Evolutionary conservation across 1,140 invertebrate species (phyloP).

Genomic region (Drosophila watanabei): DNA sequence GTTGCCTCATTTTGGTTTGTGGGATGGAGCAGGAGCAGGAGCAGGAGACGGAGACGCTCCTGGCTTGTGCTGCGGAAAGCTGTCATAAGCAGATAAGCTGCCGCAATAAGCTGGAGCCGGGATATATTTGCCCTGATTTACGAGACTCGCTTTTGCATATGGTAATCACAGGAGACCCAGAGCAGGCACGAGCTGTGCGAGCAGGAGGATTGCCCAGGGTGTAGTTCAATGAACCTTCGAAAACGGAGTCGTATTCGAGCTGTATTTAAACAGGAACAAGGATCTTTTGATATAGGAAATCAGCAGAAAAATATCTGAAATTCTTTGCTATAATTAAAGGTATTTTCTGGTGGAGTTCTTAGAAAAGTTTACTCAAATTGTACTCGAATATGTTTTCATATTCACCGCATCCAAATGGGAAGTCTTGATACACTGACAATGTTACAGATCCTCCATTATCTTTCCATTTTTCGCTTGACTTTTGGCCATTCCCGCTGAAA

Average conservation of each 20-base stretch:
- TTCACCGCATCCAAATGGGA: slow-evolving; percentile 3
- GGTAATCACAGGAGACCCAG: slow-evolving; percentile 68
- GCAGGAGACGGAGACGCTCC: slow-evolving; percentile 1
- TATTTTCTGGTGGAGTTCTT: not conserved
- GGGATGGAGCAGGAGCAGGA: not conserved
- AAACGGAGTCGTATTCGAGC: not conserved
- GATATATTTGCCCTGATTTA: slow-evolving; percentile 85
- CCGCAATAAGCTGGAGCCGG: slow-evolving; percentile 82
- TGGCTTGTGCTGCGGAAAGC: slow-evolving; percentile 72
- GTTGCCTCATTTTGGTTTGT: slow-evolving; percentile 55
- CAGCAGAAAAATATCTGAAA: not conserved
- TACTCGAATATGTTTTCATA: not conserved
- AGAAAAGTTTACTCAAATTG: not conserved
- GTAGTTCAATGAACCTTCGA: slow-evolving; percentile 71
- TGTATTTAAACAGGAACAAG: not conserved
- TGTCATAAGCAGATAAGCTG: slow-evolving; percentile 85
- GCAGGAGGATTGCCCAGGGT: not conserved
- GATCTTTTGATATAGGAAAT: not conserved
- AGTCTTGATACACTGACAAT: slow-evolving; percentile 16
- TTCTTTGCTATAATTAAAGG: too few species aligned
- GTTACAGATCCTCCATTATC: slow-evolving; percentile 42
- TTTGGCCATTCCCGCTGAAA: slow-evolving; percentile 27
- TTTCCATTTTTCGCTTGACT: slow-evolving; percentile 42
- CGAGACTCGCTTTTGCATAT: slow-evolving; percentile 84
- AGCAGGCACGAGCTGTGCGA: slow-evolving; percentile 12